Evolutionary conservation across 2,888 invertebrate species (phyloP), one percentile per base, ranked within the genome.

Genomic region (Tiphia femorata): DNA sequence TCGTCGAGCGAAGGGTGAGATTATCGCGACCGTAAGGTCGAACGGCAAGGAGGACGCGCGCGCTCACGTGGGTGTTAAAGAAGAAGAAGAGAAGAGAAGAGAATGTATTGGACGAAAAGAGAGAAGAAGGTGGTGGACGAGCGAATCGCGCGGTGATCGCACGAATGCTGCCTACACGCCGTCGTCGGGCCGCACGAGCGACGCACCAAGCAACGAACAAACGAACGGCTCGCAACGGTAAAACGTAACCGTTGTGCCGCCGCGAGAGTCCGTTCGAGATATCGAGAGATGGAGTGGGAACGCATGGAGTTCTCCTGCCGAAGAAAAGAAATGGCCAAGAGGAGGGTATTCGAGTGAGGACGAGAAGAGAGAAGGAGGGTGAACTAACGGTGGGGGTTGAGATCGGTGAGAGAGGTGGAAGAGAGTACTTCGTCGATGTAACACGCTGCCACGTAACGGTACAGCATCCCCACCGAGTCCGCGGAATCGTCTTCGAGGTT

Each of bases 401-500:
- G 30, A 10, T 16, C 14, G 23, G 47, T 7, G 35, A 47, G 46
- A 33, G 8, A 19, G 30, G 37, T 37, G 48, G 61, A 56, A 57
- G 59, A 62, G 49, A 52, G 47, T 14, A 33, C 19, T 6, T 58
- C 57, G 60, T 49, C 67, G 70, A 76, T 72, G 79, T 78, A 78
- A 78, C 77, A 77, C n/a, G n/a, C 79, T 78, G 75, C 70, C 75
- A 72, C 66, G 70, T 80, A 80, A 78, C 79, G 78, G 80, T 80
- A 78, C 73, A 72, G 59, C 67, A 62, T 75, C 73, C 75, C 76
- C 68, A 68, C 70, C 20, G 14, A 19, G 57, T 58, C 49, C 47
- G 41, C 47, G 40, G 62, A 69, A 69, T 70, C 70, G 61, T 67
- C 64, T 56, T 60, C 37, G 67, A 64, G 70, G 64, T 70, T 70